Evolutionary conservation across 2,797 vertebrate species (phyloP).

Genomic region (Kryptopterus vitreolus): DNA sequence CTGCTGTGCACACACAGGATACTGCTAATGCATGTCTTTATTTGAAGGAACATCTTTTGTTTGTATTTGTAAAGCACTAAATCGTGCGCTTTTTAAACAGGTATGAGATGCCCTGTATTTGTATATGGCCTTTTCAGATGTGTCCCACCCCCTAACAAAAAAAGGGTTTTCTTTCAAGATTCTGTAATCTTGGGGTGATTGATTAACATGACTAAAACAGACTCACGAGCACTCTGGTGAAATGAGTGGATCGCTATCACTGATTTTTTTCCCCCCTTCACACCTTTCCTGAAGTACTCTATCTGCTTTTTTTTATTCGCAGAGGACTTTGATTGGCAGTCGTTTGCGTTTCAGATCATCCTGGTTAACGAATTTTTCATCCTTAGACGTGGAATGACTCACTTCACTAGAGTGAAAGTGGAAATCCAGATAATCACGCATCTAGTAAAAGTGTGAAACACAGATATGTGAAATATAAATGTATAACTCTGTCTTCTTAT

Average conservation of each 20-base stretch:
- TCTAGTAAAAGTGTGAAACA: background rate
- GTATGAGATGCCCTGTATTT: background rate
- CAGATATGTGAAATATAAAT: background rate
- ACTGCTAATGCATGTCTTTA: constrained; percentile 1
- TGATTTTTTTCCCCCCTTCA: background rate
- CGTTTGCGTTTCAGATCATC: background rate
- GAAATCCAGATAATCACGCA: background rate
- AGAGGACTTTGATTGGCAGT: background rate
- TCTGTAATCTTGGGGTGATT: constrained; percentile 10
- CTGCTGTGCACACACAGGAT: background rate
- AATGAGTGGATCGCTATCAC: constrained; percentile 15
- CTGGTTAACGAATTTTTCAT: background rate
- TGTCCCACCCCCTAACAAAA: background rate
- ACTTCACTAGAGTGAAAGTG: background rate
- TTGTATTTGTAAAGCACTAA: constrained; percentile 7
- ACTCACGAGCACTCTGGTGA: background rate
- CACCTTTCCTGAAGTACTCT: constrained; percentile 4
- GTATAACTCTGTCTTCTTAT: background rate
- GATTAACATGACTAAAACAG: constrained; percentile 36
- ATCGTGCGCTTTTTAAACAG: background rate
- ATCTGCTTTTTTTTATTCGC: background rate
- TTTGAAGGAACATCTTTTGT: constrained; percentile 10
- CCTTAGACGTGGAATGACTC: background rate
- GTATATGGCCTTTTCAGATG: background rate
- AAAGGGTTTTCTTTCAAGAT: no score